Conservation (phyloP, 2,797 vertebrate species). For the Triplophysa yarkandensis region DNA sequence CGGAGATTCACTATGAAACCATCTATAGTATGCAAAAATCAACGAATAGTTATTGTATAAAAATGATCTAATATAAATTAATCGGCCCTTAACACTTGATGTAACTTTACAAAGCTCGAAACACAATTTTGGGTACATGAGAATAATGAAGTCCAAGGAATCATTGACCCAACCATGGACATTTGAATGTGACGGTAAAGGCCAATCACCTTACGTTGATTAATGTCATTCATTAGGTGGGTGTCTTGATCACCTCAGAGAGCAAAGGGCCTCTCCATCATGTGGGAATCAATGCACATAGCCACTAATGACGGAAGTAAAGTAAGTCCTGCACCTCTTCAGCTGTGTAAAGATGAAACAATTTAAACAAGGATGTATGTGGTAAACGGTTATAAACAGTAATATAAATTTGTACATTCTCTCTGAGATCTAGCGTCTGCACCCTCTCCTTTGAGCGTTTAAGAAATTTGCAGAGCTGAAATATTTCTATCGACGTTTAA, state of each 20-base stretch:
- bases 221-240: conserved; percentile 19
- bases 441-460: conserved; percentile 25
- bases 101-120: neutral
- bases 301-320: conserved; percentile 15
- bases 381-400: conserved; percentile 18
- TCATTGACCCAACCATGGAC: conserved; percentile 3
- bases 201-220: conserved; percentile 27
- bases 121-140: conserved; percentile 4
- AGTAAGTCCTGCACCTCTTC: neutral
- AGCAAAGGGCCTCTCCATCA: conserved; percentile 27
- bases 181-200: conserved; percentile 5
- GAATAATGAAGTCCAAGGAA: conserved; percentile 8
- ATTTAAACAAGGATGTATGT: conserved; percentile 4
- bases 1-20: too few relatives aligned
- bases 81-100: too few relatives aligned
- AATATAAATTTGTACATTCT: neutral
- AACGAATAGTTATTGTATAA: too few relatives aligned
- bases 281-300: conserved; percentile 35
- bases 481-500: conserved; percentile 41
- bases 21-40: too few relatives aligned
- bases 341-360: neutral
- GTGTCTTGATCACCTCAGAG: conserved; percentile 39
- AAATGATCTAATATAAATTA: too few relatives aligned
- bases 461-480: conserved; percentile 17
- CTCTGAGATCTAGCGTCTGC: conserved; percentile 1